Base-by-base conservation (phyloP, 2,797 vertebrate species). In the Dicrostonyx torquatus region DNA sequence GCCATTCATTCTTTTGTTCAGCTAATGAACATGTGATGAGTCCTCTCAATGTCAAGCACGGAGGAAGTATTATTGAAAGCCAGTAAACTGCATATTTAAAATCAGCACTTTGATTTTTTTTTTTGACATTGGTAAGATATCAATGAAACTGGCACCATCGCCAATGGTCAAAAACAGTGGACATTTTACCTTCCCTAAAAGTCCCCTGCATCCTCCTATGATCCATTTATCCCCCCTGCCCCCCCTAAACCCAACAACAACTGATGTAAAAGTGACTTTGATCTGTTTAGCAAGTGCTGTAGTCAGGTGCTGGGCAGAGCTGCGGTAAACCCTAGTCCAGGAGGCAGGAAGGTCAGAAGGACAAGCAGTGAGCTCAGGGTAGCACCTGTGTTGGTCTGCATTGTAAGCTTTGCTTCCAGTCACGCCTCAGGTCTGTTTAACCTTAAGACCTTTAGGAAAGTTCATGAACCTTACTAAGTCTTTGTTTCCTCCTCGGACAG, bases 401-500 rank as follows among this genome's bases (percentile, higher is more conserved):
- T 8, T 10, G 13, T 76, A 48, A 68, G 80, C 34, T 89, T 87
- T 89, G 79, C 31, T 87, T 88, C 45, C 93, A 0, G 70, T 55
- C 55, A 87, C 77, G 75, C 60, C 64, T 93, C 55, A 55, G 72
- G 24, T 37, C 75, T 88, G 29, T 45, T 93, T 87, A 91, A 60
- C 22, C 37, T 55, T 58, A 55, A 86, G 78, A 72, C 75, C 50
- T 66, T 95, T 68, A 83, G 73, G 40, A 45, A 43, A 84, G 75
- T 93, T 90, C 66, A 53, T 85, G 40, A 68, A 77, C 58, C 40
- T 72, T 86, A 60, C 50, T 43, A 24, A 82, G 58, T 48, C 84
- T 95, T 95, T 64, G 22, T 95, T 95, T 96, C 76, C 68, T 93
- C 78, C 40, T 95, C 82, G 92, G 37, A 85, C 80, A 89, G 85